Base-by-base conservation (phyloP, 2,113 vertebrate genomes). In the Meriones unguiculatus region DNA sequence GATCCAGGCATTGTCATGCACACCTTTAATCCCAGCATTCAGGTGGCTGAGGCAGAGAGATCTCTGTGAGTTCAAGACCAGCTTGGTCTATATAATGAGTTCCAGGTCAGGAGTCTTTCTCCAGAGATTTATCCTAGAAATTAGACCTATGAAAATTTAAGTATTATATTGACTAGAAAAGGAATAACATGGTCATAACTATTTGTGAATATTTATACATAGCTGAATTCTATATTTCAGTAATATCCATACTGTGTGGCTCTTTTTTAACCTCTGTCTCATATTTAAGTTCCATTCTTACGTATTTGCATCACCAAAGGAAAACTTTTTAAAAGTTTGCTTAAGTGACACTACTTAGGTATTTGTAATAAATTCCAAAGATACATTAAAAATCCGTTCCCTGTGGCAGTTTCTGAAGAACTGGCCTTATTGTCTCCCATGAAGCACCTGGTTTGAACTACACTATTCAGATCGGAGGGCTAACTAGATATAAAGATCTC, bases 291-390 rank as follows among this genome's bases (percentile, higher is more conserved):
- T 76, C 7, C 22, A 8, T 91, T 69, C 35, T 22, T 38, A 25
- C 14, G 54, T 32, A 87, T 82, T 95, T 96, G 28, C 57, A 12
- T 8, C 46, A n/a, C n/a, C 50, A 80, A 76, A 67, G 67, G n/a
- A 4, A 54, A 92, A 62, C 4, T 82, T 15, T 75, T 92, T 24
- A 69, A 87, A 89, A 95, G n/a, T 38, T 82, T 84, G 12, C 76
- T 92, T 82, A 86, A 80, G 80, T 70, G 15, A 94, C 94, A 72
- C 5, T 80, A 94, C 62, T n/a, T 84, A 65, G 10, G 1, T 92
- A 85, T 84, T 6, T 59, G 14, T n/a, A 67, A 90, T 28, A 7
- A 10, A 93, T 92, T 80, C 30, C 87, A 91, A 93, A 92, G 5
- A 57, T 46, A 32, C 6, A 64, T 35, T 90, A 11, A 69, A 95